A percentile compares a stretch with the other conserved stretches of the same genome.
phyloP scores from a whole-genome alignment of 2,113 vertebrate species.

The Daubentonia madagascariensis region DNA sequence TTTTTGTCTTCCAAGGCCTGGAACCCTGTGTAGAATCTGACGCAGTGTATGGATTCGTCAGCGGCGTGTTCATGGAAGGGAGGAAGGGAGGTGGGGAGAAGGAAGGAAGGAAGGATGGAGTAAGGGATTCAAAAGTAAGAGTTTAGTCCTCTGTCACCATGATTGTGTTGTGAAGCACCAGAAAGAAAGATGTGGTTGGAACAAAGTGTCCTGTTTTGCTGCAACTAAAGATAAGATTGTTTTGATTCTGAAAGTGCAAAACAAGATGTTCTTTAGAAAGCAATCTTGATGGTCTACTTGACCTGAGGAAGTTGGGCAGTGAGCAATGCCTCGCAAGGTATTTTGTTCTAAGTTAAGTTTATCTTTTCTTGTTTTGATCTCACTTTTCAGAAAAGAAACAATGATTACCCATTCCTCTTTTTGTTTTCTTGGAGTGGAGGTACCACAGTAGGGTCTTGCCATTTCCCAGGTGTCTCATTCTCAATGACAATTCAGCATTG shows the following conservation, averaged over 20 bases:
- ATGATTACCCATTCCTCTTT: background rate
- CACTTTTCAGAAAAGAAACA: background rate
- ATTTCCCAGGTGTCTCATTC: background rate
- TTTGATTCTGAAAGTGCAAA: background rate
- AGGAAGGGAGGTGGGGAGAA: background rate
- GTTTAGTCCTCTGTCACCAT: background rate
- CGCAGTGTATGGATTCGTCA: too few relatives aligned
- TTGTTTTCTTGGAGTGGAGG: background rate
- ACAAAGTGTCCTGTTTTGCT: constrained; percentile 3
- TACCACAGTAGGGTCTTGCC: background rate
- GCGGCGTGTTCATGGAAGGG: background rate
- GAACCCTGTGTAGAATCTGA: background rate
- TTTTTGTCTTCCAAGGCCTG: too few relatives aligned
- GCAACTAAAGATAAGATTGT: background rate
- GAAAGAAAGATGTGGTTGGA: background rate
- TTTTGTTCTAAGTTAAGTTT: background rate
- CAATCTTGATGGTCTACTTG: background rate
- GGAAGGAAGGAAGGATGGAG: background rate
- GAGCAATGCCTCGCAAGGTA: background rate
- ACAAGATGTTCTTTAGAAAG: background rate
- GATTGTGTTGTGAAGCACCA: background rate
- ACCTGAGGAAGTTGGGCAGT: background rate
- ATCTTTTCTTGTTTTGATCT: background rate
- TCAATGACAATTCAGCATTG: background rate
- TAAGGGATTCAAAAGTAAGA: background rate